A percentile compares a stretch with the other conserved stretches of the same genome.
Evolutionary conservation across 2,113 vertebrate genomes (phyloP).

Genomic region (Myxocyprinus asiaticus): DNA sequence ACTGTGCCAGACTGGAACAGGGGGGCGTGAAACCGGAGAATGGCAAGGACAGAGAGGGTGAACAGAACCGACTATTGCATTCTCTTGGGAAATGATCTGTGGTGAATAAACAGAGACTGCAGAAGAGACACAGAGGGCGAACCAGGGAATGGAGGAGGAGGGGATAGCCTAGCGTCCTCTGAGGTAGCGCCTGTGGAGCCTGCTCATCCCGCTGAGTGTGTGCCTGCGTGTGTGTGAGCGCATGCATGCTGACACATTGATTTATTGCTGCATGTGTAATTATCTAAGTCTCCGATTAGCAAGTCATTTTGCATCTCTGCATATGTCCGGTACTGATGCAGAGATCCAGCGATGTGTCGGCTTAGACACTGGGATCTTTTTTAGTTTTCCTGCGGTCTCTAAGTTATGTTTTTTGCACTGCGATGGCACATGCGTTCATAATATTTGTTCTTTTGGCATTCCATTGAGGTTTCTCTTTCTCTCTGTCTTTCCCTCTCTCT

Average conservation of each 20-base stretch:
- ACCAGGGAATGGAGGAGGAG: not conserved
- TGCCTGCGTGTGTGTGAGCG: not conserved
- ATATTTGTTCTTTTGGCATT: conserved; percentile 37
- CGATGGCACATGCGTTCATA: conserved; percentile 27
- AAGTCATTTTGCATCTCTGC: conserved; percentile 8
- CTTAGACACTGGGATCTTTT: not conserved
- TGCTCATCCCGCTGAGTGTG: conserved; percentile 15
- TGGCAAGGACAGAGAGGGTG: conserved; percentile 8
- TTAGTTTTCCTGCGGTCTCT: not conserved
- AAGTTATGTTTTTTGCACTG: conserved; percentile 13
- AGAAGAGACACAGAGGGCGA: conserved; percentile 27
- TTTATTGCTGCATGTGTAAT: conserved; percentile 28
- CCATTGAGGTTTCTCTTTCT: conserved; percentile 27
- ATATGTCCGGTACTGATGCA: not conserved
- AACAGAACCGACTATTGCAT: not conserved
- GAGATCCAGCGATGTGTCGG: not conserved
- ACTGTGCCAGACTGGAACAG: conserved; percentile 4
- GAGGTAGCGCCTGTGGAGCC: conserved; percentile 50
- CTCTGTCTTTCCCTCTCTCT: conserved; percentile 28
- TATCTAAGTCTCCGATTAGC: not conserved
- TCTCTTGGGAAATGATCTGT: conserved; percentile 27
- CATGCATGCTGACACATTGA: conserved; percentile 21
- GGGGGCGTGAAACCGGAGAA: not conserved
- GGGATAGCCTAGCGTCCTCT: conserved; percentile 19
- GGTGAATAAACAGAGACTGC: conserved; percentile 38